Evolutionary conservation across 2,888 invertebrate species (phyloP).

Genomic region (Hymenopus coronatus): DNA sequence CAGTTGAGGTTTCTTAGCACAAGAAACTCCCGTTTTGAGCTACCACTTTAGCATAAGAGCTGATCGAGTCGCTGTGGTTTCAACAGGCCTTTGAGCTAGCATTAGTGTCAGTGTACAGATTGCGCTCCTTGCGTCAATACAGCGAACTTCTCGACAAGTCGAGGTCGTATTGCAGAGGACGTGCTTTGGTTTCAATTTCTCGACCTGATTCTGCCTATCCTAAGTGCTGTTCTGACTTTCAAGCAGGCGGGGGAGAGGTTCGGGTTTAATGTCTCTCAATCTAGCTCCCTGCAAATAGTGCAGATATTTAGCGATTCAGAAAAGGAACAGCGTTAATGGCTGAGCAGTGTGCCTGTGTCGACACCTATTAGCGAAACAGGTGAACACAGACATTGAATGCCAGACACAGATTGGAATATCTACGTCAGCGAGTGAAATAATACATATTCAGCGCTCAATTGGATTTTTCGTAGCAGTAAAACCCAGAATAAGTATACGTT

Average conservation of each 20-base stretch:
- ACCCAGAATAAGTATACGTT: too few species aligned
- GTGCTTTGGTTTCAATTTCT: neutral
- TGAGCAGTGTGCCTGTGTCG: too few species aligned
- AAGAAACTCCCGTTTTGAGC: neutral
- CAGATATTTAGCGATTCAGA: too few species aligned
- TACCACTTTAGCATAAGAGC: neutral
- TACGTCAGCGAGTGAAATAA: too few species aligned
- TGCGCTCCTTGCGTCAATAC: neutral
- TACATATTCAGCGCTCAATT: too few species aligned
- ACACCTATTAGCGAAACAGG: too few species aligned
- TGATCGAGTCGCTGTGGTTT: neutral
- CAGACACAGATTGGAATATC: too few species aligned
- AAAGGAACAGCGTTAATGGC: too few species aligned
- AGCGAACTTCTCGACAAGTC: neutral
- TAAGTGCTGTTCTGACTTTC: neutral
- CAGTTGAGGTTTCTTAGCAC: neutral
- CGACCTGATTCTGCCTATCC: neutral
- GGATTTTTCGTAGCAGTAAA: too few species aligned
- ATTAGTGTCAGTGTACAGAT: neutral
- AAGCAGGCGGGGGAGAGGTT: neutral
- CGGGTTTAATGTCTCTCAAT: neutral
- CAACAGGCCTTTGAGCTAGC: neutral
- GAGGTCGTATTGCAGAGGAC: neutral
- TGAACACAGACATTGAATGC: too few species aligned
- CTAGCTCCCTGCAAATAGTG: neutral